A percentile compares a stretch with the other conserved stretches of the same genome.
Evolutionary conservation across 2,113 vertebrate species (phyloP).

Genomic region (Zingel zingel): DNA sequence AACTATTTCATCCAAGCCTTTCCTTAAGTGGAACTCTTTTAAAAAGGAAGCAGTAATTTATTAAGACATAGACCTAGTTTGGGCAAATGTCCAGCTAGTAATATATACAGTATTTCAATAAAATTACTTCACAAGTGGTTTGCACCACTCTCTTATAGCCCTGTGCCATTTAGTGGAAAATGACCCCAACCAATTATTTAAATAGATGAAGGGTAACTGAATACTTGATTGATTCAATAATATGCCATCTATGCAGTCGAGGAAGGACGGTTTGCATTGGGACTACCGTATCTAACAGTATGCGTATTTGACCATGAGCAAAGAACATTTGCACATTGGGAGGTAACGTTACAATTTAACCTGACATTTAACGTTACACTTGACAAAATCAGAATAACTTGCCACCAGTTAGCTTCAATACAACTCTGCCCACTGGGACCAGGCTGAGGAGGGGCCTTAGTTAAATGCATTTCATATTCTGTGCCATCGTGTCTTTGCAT

Average conservation of each 20-base stretch:
- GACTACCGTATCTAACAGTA: no score
- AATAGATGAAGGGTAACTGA: constrained; percentile 8
- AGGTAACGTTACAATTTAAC: background rate
- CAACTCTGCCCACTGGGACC: background rate
- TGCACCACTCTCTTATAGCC: background rate
- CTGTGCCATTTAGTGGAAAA: constrained; percentile 1
- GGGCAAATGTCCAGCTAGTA: background rate
- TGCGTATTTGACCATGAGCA: background rate
- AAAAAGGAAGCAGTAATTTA: background rate
- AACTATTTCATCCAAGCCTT: background rate
- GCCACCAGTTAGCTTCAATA: background rate
- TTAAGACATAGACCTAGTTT: background rate
- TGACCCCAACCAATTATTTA: constrained; percentile 1
- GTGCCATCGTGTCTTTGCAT: background rate
- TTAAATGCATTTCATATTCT: background rate
- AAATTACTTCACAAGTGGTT: background rate
- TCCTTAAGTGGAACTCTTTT: background rate
- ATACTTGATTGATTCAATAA: constrained; percentile 11
- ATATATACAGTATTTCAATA: background rate
- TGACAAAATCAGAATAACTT: background rate
- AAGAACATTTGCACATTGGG: background rate
- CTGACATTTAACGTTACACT: background rate
- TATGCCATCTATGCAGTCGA: background rate
- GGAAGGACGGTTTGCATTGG: background rate
- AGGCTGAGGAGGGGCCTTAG: constrained; percentile 9